Evolutionary conservation across 2,113 vertebrate species (phyloP), one percentile per base, ranked within the genome.

Genomic region (Oreochromis niloticus): DNA sequence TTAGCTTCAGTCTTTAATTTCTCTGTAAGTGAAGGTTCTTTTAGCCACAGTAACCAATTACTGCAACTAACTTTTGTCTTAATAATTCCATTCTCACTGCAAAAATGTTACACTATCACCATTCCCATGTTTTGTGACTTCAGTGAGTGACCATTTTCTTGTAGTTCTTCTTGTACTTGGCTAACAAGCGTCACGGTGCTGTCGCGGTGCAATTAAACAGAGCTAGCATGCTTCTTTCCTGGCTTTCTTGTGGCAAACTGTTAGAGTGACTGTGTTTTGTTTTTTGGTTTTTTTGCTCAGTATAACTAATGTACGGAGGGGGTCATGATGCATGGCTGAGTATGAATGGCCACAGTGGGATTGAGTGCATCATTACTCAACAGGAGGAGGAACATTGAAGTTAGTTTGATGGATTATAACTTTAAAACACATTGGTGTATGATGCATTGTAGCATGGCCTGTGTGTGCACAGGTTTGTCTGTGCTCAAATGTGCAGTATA

Each of bases 281-380:
- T 56, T 81, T 4, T 63, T n/a, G 12, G 22, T 2, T 39, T 27
- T 52, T 36, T 56, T 46, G 22, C 17, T 43, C 7, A 66, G 10
- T 68, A n/a, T 46, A 61, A 39, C 54, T 79, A 57, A 87, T 82
- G 80, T 55, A 82, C 55, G 61, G 84, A 61, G 43, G 46, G 6
- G 81, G 75, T 91, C 57, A 59, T 48, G 81, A 88, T 87, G 80
- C 80, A 78, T 78, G 52, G 48, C 30, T 34, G 81, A 84, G 82
- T 34, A 59, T 87, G 59, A 80, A 71, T 73, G 85, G 66, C 83
- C 75, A 48, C 87, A 66, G 12, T 63, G 81, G 81, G 52, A 57
- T 63, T 22, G 82, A 84, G 48, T 90, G 88, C 66, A 85, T 89
- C 89, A 88, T 92, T 85, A 89, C 43, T 88, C 86, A 88, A 78